These are phyloP conservation scores for Sciurus carolinensis DNA, from an alignment of 2,797 vertebrate genomes.

Conservation along the genomic window DNA sequence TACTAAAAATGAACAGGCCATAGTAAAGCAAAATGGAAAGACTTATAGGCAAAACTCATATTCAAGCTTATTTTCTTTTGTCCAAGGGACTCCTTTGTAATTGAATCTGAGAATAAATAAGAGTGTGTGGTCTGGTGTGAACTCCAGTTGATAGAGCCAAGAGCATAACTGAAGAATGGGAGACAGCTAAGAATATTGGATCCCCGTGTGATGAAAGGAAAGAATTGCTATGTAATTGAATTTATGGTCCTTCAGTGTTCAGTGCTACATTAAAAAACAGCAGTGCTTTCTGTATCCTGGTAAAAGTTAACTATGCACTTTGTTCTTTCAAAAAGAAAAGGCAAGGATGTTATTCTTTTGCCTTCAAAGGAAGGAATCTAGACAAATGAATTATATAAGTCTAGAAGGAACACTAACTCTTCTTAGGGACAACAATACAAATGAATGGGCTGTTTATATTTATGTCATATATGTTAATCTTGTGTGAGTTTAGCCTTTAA, in stretches of 20 bases:
- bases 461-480: not conserved
- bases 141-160: slow-evolving; percentile 7
- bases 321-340: slow-evolving; percentile 60
- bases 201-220: not conserved
- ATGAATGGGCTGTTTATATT: slow-evolving; percentile 12
- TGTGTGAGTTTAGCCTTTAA: not conserved
- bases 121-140: not conserved
- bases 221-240: not conserved
- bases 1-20: not conserved
- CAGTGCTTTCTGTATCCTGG: not conserved
- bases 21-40: slow-evolving; percentile 56
- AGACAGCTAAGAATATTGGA: slow-evolving; percentile 9
- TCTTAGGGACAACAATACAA: not conserved
- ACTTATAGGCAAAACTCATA: not conserved
- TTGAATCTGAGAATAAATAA: slow-evolving; percentile 54
- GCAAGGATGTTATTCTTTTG: slow-evolving; percentile 56
- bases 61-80: slow-evolving; percentile 44
- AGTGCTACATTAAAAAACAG: slow-evolving; percentile 30
- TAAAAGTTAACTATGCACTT: slow-evolving; percentile 15
- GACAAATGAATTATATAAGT: not conserved
- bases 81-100: slow-evolving; percentile 41
- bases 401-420: slow-evolving; percentile 16
- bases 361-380: slow-evolving; percentile 36
- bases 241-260: slow-evolving; percentile 66
- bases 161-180: not conserved